Conservation (phyloP, 2,797 vertebrate genomes). For the Arrhamphus sclerolepis region DNA sequence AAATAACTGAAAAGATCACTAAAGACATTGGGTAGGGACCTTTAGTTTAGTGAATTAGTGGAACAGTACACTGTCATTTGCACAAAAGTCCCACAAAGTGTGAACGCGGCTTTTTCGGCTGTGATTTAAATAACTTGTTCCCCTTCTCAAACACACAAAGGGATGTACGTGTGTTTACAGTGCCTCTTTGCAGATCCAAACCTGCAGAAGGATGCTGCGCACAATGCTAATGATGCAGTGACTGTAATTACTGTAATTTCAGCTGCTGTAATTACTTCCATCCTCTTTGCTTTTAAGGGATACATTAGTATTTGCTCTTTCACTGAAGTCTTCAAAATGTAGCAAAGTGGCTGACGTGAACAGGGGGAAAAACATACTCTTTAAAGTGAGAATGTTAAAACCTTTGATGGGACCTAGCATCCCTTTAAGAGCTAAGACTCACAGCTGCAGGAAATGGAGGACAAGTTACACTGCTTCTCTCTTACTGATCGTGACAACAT, state of each 20-base stretch:
- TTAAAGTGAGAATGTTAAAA: constrained; percentile 27
- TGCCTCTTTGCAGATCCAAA: constrained; percentile 26
- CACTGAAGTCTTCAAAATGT: constrained; percentile 51
- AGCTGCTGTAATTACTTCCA: constrained; percentile 69
- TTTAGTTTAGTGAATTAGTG: too few species aligned
- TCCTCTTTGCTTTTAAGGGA: constrained; percentile 65
- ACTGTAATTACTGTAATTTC: constrained; percentile 68
- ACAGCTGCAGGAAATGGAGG: constrained; percentile 61
- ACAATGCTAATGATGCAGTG: constrained; percentile 45
- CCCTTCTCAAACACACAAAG: constrained; percentile 22
- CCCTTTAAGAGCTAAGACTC: constrained; percentile 36
- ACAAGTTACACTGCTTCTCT: constrained; percentile 39
- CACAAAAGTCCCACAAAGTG: neutral
- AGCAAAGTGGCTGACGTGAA: constrained; percentile 51
- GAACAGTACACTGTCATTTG: too few species aligned
- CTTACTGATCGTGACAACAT: constrained; percentile 38
- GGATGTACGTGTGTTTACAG: constrained; percentile 22
- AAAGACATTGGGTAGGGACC: too few species aligned
- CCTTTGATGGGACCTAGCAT: constrained; percentile 50
- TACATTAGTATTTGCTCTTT: constrained; percentile 51
- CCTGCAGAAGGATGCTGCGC: constrained; percentile 44
- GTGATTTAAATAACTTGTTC: constrained; percentile 29
- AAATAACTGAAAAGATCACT: too few species aligned
- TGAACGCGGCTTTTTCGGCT: constrained; percentile 29
- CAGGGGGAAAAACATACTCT: constrained; percentile 36